Percentiles rank a stretch among this genome's conserved stretches.
These are phyloP conservation scores for Benthosema pterotum DNA, from an alignment of 2,797 vertebrate species.

Conservation along the genomic window DNA sequence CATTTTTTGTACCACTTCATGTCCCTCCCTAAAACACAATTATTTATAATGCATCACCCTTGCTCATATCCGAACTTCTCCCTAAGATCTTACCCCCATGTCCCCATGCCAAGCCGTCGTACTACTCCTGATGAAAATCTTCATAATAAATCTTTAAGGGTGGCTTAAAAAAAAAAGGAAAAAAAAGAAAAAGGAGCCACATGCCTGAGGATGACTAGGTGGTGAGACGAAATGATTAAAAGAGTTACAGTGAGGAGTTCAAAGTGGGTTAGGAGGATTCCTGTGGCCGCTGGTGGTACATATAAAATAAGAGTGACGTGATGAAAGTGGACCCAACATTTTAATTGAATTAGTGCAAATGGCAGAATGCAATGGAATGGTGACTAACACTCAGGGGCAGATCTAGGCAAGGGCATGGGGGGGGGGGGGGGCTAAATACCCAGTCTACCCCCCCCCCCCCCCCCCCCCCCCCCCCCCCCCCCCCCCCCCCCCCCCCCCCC, in stretches of 20 bases:
- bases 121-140: slow-evolving; percentile 48
- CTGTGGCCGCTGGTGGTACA: slow-evolving; percentile 4
- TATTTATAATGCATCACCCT: slow-evolving; percentile 38
- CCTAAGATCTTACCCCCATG: slow-evolving; percentile 23
- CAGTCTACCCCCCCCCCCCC: no score
- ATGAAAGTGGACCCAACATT: slow-evolving; percentile 20
- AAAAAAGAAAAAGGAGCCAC: slow-evolving; percentile 23
- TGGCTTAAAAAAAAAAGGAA: slow-evolving; percentile 31
- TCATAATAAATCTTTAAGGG: slow-evolving; percentile 52
- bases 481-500: no score
- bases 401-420: no score
- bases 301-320: slow-evolving; percentile 12
- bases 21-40: slow-evolving; percentile 7
- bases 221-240: slow-evolving; percentile 25
- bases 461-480: no score
- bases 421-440: no score
- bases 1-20: slow-evolving; percentile 14
- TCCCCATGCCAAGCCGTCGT: slow-evolving; percentile 39
- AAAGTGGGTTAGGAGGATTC: slow-evolving; percentile 24
- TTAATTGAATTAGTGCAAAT: slow-evolving; percentile 25
- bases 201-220: slow-evolving; percentile 24
- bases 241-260: slow-evolving; percentile 28
- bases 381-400: not conserved
- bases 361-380: slow-evolving; percentile 4
- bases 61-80: slow-evolving; percentile 39